Percentiles rank a stretch among this genome's conserved stretches.
phyloP scores from a whole-genome alignment of 2,113 vertebrate species.

The Mobula hypostoma region DNA sequence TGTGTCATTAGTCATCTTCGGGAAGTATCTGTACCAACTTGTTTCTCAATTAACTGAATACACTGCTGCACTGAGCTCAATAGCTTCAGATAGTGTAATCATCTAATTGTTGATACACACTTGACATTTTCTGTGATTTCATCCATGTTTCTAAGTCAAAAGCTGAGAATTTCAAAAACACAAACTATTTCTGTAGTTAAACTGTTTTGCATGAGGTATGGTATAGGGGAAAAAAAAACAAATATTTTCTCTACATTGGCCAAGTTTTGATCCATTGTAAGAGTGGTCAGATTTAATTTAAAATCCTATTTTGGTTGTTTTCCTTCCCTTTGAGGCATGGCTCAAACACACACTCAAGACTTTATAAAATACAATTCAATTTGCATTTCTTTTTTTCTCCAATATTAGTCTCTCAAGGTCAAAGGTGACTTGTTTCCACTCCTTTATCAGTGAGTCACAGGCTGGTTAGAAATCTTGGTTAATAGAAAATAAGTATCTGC shows the following conservation, averaged over 20 bases:
- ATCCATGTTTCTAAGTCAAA: background rate
- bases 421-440: no score
- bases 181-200: background rate
- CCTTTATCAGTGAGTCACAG: background rate
- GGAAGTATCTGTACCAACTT: background rate
- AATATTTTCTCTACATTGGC: no score
- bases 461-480: background rate
- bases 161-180: background rate
- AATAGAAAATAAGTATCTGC: background rate
- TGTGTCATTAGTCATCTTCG: background rate
- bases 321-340: background rate
- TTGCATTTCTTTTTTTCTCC: background rate
- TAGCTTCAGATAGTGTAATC: background rate
- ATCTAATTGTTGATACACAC: background rate
- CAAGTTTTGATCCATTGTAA: background rate
- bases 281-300: background rate
- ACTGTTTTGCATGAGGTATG: background rate
- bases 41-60: background rate
- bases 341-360: background rate
- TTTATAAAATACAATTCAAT: background rate
- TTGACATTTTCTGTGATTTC: background rate
- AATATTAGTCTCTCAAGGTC: no score
- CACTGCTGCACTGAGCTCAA: background rate
- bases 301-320: background rate
- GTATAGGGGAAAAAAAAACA: background rate